Evolutionary conservation across 2,113 vertebrate species (phyloP).

Genomic region (Hypomesus transpacificus): DNA sequence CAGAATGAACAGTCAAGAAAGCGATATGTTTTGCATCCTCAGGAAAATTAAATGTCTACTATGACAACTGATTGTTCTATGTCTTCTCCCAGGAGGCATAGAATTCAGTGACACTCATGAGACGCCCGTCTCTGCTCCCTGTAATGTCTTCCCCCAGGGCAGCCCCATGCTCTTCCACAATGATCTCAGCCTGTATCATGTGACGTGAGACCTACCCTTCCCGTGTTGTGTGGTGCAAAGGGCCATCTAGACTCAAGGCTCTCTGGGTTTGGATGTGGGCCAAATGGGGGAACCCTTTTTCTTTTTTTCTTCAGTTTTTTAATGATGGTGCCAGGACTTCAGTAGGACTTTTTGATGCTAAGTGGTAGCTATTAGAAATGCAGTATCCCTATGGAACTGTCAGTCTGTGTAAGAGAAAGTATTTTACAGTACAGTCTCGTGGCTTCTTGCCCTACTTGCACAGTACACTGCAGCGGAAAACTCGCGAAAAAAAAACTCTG

Average conservation of each 20-base stretch:
- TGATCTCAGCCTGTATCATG: conserved; percentile 51
- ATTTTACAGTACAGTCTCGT: neutral
- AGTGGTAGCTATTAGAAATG: neutral
- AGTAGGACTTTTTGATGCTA: neutral
- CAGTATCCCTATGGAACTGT: no score
- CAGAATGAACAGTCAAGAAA: no score
- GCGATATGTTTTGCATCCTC: neutral
- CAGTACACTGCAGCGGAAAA: conserved; percentile 38
- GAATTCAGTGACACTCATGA: conserved; percentile 18
- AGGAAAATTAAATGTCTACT: neutral
- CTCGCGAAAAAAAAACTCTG: no score
- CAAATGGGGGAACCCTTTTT: neutral
- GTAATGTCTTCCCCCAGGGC: conserved; percentile 18
- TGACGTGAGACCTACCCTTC: conserved; percentile 38
- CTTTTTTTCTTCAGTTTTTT: neutral
- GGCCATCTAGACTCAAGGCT: conserved; percentile 14
- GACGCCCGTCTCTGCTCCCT: conserved; percentile 14
- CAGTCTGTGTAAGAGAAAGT: neutral
- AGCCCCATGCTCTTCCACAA: conserved; percentile 16
- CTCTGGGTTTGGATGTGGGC: conserved; percentile 1
- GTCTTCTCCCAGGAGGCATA: conserved; percentile 22
- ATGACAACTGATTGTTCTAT: neutral
- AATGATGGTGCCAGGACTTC: neutral
- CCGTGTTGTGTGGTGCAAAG: conserved; percentile 20
- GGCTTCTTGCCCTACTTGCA: conserved; percentile 9